Percentiles rank a stretch among this genome's conserved stretches.
phyloP scores from a whole-genome alignment of 2,113 vertebrate genomes.

The Peromyscus leucopus region DNA sequence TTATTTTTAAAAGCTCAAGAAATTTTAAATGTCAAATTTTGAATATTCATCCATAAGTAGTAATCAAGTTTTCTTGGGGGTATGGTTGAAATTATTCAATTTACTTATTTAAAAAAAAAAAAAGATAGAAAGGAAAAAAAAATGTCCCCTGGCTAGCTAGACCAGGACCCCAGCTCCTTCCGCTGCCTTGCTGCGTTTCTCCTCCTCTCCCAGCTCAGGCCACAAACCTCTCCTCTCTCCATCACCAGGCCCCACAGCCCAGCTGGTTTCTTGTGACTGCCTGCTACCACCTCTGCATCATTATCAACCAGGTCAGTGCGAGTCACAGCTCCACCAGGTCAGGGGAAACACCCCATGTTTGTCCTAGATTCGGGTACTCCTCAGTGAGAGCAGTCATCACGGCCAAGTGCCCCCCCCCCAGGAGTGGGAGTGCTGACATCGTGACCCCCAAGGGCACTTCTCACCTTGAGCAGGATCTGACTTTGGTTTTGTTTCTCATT shows the following conservation, averaged over 20 bases:
- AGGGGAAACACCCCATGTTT: neutral
- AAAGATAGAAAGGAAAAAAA: neutral
- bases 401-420: neutral
- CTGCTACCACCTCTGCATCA: too few species aligned
- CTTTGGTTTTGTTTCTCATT: constrained; percentile 21
- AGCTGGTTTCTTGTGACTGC: neutral
- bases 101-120: constrained; percentile 66
- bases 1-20: constrained; percentile 83
- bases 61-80: constrained; percentile 59
- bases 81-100: constrained; percentile 64
- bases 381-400: neutral
- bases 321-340: neutral
- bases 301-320: neutral
- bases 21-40: constrained; percentile 82
- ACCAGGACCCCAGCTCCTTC: neutral
- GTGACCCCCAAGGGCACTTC: neutral
- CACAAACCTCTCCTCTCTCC: neutral
- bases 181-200: neutral
- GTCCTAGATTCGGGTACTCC: neutral
- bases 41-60: constrained; percentile 73
- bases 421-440: neutral
- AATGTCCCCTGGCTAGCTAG: neutral
- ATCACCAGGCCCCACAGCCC: neutral
- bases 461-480: neutral
- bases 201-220: neutral